Percentiles rank a stretch among this genome's conserved stretches.
phyloP scores from a whole-genome alignment of 1,140 invertebrate genomes.

The Microplitis demolitor region DNA sequence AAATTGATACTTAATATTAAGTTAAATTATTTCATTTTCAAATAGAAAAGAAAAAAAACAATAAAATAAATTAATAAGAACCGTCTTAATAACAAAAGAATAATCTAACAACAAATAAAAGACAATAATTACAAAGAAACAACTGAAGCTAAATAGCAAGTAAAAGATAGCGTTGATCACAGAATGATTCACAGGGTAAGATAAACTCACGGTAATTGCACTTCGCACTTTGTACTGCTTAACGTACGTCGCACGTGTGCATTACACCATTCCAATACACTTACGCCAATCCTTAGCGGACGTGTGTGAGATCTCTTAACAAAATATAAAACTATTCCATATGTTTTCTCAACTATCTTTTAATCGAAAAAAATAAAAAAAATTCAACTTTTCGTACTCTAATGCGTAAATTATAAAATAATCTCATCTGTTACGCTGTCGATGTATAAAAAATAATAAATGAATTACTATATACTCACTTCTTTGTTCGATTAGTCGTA shows the following conservation, averaged over 20 bases:
- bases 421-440: not conserved
- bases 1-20: too few species aligned
- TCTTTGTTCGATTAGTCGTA: constrained; percentile 16
- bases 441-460: not conserved
- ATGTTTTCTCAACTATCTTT: not conserved
- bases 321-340: not conserved
- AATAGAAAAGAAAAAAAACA: too few species aligned
- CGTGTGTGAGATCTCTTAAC: not conserved
- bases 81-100: too few species aligned
- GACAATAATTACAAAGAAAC: not conserved
- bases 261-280: constrained; percentile 1
- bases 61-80: too few species aligned
- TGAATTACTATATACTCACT: not conserved
- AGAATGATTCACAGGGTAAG: constrained; percentile 52
- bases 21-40: too few species aligned
- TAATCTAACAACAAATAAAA: too few species aligned
- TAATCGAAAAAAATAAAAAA: not conserved
- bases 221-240: constrained; percentile 54
- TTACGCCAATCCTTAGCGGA: not conserved
- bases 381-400: not conserved
- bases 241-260: constrained; percentile 41
- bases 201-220: constrained; percentile 58
- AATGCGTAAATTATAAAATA: not conserved
- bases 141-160: constrained; percentile 39
- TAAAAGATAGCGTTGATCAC: constrained; percentile 45